Base-by-base conservation (phyloP, 2,797 vertebrate species). In the Champsocephalus esox region DNA sequence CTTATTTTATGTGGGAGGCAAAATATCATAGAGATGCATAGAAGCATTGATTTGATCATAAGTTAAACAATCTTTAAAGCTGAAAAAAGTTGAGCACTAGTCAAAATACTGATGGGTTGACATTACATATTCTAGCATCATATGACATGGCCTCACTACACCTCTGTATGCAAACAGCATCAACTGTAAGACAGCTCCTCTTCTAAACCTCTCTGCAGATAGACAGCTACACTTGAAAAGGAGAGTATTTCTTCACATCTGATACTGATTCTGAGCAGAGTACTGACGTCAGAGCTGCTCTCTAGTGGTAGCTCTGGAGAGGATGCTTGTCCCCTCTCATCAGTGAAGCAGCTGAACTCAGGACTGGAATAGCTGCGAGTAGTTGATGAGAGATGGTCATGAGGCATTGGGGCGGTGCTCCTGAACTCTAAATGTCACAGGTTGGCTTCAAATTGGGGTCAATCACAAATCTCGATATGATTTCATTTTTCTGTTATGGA, bases 241-340 rank as follows among this genome's bases (percentile, higher is more conserved):
- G 11, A 32, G 21, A 48, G 65, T 28, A 48, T 75, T 58, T 61
- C 65, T 58, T 66, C 55, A 70, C 72, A 79, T 83, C 54, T 70
- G 51, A 65, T 41, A 70, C 75, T 68, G 66, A 75, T 74, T 74
- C 77, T 81, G 75, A 73, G 72, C 62, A n/a, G 65, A 64, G 79
- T 0, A 7, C 59, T 81, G 83, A 84, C 59, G 58, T 87, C 82
- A 81, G 62, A 83, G 82, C 78, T 80, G 81, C 79, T 87, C 73
- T 80, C 81, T 75, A 68, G 82, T 66, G 75, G 78, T 63, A 49
- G 70, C 52, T 68, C 67, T 46, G 60, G 58, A 70, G 72, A 87
- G 54, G 67, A 77, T 46, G 34, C 49, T 50, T 84, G 73, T 72
- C 68, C 19, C 32, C 43, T 82, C 61, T 73, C 65, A 75, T 73